Percentiles rank a stretch among this genome's conserved stretches.
Conservation (phyloP, 1,140 invertebrate species). For the Monomorium pharaonis region DNA sequence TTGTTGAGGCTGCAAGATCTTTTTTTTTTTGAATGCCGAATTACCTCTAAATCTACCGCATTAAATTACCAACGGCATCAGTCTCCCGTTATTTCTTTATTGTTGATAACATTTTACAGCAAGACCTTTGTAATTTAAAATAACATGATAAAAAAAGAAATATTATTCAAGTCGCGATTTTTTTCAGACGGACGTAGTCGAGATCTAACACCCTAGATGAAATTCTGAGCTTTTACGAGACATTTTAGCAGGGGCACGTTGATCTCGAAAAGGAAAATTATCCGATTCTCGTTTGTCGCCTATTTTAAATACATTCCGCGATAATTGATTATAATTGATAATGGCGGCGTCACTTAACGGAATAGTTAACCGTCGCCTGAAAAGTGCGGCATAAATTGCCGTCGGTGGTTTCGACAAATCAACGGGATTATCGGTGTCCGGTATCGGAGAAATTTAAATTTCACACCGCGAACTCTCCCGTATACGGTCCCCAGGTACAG, state of each 20-base stretch:
- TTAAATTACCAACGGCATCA: not conserved
- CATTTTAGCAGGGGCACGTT: not conserved
- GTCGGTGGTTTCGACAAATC: slow-evolving; percentile 63
- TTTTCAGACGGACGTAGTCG: not conserved
- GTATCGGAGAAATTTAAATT: slow-evolving; percentile 79
- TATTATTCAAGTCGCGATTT: not conserved
- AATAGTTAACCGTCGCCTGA: slow-evolving; percentile 58
- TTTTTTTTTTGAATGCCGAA: too few species aligned
- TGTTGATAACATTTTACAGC: not conserved
- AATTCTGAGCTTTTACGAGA: not conserved
- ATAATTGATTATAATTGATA: slow-evolving; percentile 58
- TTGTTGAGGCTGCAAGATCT: too few species aligned
- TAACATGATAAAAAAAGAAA: not conserved
- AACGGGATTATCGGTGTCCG: slow-evolving; percentile 72
- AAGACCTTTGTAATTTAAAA: not conserved
- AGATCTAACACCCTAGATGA: not conserved
- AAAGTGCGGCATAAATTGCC: slow-evolving; percentile 56
- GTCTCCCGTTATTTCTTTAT: not conserved
- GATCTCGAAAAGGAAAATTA: not conserved
- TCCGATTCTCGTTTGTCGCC: not conserved
- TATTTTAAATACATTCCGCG: not conserved
- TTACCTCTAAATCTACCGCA: too few species aligned
- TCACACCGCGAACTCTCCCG: slow-evolving; percentile 59
- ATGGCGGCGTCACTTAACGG: slow-evolving; percentile 22
- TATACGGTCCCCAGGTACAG: slow-evolving; percentile 26